These are phyloP conservation scores for Halocynthia aurantium DNA, from an alignment of 23 tunicate genomes.

Conservation along the genomic window DNA sequence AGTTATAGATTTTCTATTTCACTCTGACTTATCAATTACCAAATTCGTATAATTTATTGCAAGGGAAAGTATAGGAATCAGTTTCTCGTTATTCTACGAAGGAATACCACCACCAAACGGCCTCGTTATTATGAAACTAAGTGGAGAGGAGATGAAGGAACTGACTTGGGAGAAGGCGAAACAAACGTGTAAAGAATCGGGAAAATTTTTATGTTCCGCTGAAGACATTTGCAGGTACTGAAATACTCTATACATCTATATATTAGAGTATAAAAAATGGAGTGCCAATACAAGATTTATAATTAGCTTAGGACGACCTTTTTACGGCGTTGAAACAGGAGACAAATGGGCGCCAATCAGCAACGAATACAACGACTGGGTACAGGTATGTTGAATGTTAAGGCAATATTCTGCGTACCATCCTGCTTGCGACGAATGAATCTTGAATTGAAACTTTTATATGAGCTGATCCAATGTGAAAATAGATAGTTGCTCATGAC, in stretches of 20 bases:
- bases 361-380: slow-evolving; percentile 21
- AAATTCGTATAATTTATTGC: not conserved
- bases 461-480: too few species aligned
- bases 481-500: not conserved
- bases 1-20: too few species aligned
- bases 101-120: slow-evolving; percentile 1
- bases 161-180: slow-evolving; percentile 16
- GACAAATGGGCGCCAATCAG: slow-evolving; percentile 25
- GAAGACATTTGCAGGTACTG: slow-evolving; percentile 17
- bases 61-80: slow-evolving; percentile 13
- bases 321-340: slow-evolving; percentile 17
- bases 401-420: not conserved
- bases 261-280: too few species aligned
- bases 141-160: not conserved
- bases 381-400: slow-evolving; percentile 12
- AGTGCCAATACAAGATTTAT: too few species aligned
- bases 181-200: slow-evolving; percentile 1
- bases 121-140: not conserved
- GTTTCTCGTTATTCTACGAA: slow-evolving; percentile 14
- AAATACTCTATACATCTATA: too few species aligned
- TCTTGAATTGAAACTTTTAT: too few species aligned
- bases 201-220: slow-evolving; percentile 14
- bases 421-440: too few species aligned
- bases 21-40: too few species aligned
- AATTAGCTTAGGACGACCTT: slow-evolving; percentile 2